Evolutionary conservation across 2,113 vertebrate genomes (phyloP).

Genomic region (Brienomyrus longianalis): DNA sequence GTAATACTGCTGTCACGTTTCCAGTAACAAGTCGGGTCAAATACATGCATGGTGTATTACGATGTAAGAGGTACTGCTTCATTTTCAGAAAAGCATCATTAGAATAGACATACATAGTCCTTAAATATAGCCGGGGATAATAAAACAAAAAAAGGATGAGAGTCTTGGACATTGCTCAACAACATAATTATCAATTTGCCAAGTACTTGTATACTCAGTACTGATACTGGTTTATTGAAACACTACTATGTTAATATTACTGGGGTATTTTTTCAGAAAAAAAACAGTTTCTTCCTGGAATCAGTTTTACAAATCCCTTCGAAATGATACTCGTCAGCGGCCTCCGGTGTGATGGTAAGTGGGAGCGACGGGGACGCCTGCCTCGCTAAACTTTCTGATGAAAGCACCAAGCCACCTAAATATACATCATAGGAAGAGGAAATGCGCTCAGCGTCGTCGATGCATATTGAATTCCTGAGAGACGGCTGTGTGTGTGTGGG

Average conservation of each 20-base stretch:
- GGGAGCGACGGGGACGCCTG: neutral
- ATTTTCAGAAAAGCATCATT: conserved; percentile 35
- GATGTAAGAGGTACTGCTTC: conserved; percentile 26
- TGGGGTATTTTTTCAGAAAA: neutral
- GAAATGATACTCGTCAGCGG: neutral
- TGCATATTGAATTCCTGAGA: neutral
- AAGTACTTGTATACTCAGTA: neutral
- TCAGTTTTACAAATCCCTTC: neutral
- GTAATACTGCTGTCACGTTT: neutral
- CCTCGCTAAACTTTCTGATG: neutral
- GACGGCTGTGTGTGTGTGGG: neutral
- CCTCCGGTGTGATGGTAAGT: neutral
- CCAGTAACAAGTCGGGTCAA: neutral
- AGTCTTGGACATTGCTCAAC: neutral
- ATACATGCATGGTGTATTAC: neutral
- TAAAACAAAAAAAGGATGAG: conserved; percentile 49
- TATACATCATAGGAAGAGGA: conserved; percentile 25
- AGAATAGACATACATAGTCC: neutral
- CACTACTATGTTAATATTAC: neutral
- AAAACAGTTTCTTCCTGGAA: neutral
- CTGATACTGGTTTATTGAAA: neutral
- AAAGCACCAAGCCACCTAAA: neutral
- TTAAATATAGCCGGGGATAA: conserved; percentile 10
- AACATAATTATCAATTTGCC: neutral
- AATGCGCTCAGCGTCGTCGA: neutral